phyloP scores from a whole-genome alignment of 2,797 vertebrate genomes.

The Falco concolor region DNA sequence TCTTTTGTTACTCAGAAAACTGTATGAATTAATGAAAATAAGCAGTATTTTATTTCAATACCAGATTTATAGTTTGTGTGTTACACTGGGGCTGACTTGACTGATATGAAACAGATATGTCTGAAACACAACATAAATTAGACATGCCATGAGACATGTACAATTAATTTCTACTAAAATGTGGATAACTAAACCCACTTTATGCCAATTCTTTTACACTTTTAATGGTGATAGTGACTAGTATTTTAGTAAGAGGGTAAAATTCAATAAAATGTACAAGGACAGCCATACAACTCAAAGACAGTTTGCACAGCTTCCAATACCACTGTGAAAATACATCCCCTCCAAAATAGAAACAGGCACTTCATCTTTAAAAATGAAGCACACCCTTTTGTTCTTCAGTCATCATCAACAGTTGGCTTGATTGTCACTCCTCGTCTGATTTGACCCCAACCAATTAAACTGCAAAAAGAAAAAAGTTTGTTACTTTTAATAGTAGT shows the following conservation, averaged over 20 bases:
- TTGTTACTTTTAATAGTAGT: neutral
- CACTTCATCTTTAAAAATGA: slow-evolving; percentile 50
- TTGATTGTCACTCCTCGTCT: slow-evolving; percentile 99
- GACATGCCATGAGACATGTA: slow-evolving; percentile 63
- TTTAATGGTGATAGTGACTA: slow-evolving; percentile 63
- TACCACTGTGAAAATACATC: slow-evolving; percentile 63
- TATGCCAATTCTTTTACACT: slow-evolving; percentile 53
- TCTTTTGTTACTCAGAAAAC: slow-evolving; percentile 29
- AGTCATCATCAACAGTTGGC: slow-evolving; percentile 96
- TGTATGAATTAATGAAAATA: slow-evolving; percentile 67
- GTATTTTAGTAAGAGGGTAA: slow-evolving; percentile 66
- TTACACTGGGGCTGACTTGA: slow-evolving; percentile 51
- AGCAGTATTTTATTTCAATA: slow-evolving; percentile 69
- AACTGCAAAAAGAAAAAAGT: slow-evolving; percentile 77
- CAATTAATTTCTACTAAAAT: slow-evolving; percentile 56
- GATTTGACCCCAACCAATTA: slow-evolving; percentile 99
- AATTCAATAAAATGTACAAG: slow-evolving; percentile 49
- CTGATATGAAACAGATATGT: slow-evolving; percentile 53
- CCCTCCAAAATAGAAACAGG: slow-evolving; percentile 49
- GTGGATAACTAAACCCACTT: slow-evolving; percentile 54
- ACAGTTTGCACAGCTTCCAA: slow-evolving; percentile 55
- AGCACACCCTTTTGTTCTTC: slow-evolving; percentile 67
- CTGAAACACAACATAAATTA: slow-evolving; percentile 69
- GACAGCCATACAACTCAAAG: slow-evolving; percentile 54
- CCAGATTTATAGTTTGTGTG: slow-evolving; percentile 51